phyloP scores from a whole-genome alignment of 2,797 vertebrate genomes.

The Oophaga sylvatica region DNA sequence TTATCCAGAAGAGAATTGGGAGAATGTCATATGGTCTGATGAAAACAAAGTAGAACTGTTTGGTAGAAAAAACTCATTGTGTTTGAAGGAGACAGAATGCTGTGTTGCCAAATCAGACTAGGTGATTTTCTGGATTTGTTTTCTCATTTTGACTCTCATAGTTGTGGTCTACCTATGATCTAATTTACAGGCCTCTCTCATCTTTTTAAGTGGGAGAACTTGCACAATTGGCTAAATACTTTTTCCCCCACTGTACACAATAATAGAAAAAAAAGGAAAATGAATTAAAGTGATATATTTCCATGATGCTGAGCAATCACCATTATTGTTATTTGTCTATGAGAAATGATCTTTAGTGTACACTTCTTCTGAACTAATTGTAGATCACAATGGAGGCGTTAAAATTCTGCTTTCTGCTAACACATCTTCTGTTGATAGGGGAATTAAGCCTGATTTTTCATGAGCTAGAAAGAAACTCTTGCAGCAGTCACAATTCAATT shows the following conservation, averaged over 20 bases:
- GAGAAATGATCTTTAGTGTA: background rate
- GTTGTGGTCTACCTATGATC: too few relatives aligned
- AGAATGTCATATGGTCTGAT: too few relatives aligned
- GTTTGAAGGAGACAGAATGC: too few relatives aligned
- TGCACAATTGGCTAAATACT: too few relatives aligned
- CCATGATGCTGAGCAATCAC: slow-evolving; percentile 15
- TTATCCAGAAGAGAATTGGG: too few relatives aligned
- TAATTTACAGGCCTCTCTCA: too few relatives aligned
- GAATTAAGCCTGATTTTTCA: slow-evolving; percentile 47
- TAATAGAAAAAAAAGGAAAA: background rate
- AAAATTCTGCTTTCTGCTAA: slow-evolving; percentile 38
- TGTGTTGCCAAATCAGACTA: too few relatives aligned
- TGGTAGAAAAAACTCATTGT: too few relatives aligned
- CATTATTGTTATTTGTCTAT: slow-evolving; percentile 8
- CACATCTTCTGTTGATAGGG: slow-evolving; percentile 43
- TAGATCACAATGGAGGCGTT: slow-evolving; percentile 29
- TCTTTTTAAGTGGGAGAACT: too few relatives aligned
- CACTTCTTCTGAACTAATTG: background rate
- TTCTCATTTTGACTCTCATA: too few relatives aligned
- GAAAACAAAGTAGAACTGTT: too few relatives aligned
- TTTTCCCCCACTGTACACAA: background rate
- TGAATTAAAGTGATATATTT: background rate
- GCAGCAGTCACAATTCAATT: slow-evolving; percentile 40
- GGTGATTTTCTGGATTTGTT: too few relatives aligned
- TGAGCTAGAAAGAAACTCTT: slow-evolving; percentile 34